Base-by-base conservation (phyloP, 2,113 vertebrate species). In the Pelobates fuscus region DNA sequence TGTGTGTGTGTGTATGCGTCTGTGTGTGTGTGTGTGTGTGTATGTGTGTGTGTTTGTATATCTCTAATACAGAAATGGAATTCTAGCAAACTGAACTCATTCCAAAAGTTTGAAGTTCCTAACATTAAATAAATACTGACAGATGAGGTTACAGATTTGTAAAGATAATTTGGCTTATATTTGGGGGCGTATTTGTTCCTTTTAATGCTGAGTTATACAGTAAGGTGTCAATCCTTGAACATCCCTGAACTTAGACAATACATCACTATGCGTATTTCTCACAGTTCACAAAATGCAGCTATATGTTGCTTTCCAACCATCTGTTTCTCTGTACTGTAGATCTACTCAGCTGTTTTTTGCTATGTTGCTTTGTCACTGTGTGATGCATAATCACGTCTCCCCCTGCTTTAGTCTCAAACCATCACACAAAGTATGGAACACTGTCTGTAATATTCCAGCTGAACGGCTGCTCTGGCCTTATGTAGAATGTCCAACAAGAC, bases 251-350 rank as follows among this genome's bases (percentile, higher is more conserved):
- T 41, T 41, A 12, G 8, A 1, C 21, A 59, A 23, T 57, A 21
- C 63, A 20, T 41, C n/a, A n/a, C 27, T 71, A 49, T 71, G 24
- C 25, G 26, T n/a, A 61, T 62, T 71, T 71, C 27, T 62, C 27
- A 5, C 20, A 63, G n/a, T 52, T 32, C 8, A 41, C 26, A 64
- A 54, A 23, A 54, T n/a, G 26, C 37, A 64, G 60, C 46, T 73
- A 52, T 64, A 64, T 41, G 17, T 63, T 63, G 24, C 58, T 63
- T 27, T 63, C n/a, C 15, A 54, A 54, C 60, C 60, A 73, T 73
- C 60, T 72, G 54, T 44, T 60, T 24, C 30, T 70, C 27, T 37
- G 70, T 43, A 18, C 27, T 23, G 70, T 43, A 18, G 20, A 23
- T 23, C 27, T 44, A 60, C 15, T 52, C 26, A 29, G 18, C 58